These are phyloP conservation scores for Setophaga coronata DNA, from an alignment of 2,113 vertebrate species.

Conservation along the genomic window DNA sequence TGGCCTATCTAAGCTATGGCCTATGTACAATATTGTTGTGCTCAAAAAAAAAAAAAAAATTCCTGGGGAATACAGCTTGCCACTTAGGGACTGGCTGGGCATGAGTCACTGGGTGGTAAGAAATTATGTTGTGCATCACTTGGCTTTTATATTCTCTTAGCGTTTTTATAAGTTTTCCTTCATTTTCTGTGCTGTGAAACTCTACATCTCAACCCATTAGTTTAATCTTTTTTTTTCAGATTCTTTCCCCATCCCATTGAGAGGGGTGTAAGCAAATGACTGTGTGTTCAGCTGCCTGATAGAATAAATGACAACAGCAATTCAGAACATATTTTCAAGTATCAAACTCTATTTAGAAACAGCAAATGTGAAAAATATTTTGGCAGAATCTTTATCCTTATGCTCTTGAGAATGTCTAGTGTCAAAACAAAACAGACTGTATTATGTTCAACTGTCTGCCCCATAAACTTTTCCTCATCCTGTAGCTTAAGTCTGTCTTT, in stretches of 20 bases:
- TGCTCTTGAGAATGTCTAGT: background rate
- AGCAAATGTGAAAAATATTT: background rate
- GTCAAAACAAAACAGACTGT: background rate
- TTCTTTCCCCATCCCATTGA: background rate
- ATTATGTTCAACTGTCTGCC: too few relatives aligned
- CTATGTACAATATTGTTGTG: too few relatives aligned
- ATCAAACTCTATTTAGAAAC: background rate
- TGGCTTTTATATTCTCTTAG: background rate
- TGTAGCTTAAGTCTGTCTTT: background rate
- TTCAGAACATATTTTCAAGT: background rate
- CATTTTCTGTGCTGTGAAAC: background rate
- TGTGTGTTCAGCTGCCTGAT: background rate
- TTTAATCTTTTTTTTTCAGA: background rate
- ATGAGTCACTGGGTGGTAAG: background rate
- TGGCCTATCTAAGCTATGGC: too few relatives aligned
- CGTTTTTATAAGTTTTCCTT: background rate
- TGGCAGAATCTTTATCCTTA: background rate
- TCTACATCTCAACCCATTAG: fast-evolving
- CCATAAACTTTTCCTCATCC: background rate
- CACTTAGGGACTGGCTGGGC: background rate
- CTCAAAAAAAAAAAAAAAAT: background rate
- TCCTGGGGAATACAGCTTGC: background rate
- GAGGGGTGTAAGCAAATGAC: fast-evolving
- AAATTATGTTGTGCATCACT: fast-evolving
- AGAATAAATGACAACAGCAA: background rate